Evolutionary conservation across 2,113 vertebrate species (phyloP).

Genomic region (Clinocottus analis): DNA sequence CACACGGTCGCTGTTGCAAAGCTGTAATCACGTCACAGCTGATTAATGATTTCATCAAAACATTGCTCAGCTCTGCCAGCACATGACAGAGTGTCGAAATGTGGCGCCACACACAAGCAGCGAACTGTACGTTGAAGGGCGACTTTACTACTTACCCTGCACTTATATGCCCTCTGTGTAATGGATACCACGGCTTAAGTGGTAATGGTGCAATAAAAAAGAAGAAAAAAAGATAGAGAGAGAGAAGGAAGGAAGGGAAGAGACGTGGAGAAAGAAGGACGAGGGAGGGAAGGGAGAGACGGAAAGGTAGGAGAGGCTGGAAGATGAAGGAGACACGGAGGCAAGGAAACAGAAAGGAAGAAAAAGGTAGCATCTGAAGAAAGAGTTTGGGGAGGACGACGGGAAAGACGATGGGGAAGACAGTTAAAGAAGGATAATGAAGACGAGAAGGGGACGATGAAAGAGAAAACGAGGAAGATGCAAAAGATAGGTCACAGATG

Average conservation of each 20-base stretch:
- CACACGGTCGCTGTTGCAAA: not conserved
- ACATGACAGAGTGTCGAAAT: slow-evolving; percentile 59
- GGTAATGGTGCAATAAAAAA: slow-evolving; percentile 80
- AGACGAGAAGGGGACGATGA: slow-evolving; percentile 40
- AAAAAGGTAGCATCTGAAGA: slow-evolving; percentile 11
- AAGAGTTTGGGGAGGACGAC: slow-evolving; percentile 7
- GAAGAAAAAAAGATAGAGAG: slow-evolving; percentile 50
- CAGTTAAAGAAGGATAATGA: slow-evolving; percentile 17
- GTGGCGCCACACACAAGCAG: slow-evolving; percentile 75
- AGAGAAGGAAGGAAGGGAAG: slow-evolving; percentile 48
- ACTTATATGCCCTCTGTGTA: slow-evolving; percentile 80
- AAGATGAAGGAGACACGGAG: slow-evolving; percentile 40
- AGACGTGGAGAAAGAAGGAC: slow-evolving; percentile 38
- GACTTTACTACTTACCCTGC: slow-evolving; percentile 80
- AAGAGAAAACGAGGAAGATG: not conserved
- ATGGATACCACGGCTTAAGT: slow-evolving; percentile 81
- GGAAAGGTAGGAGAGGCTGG: slow-evolving; percentile 48
- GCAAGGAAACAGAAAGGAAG: slow-evolving; percentile 27
- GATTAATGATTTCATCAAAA: slow-evolving; percentile 47
- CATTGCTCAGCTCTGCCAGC: slow-evolving; percentile 37
- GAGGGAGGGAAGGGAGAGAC: slow-evolving; percentile 27
- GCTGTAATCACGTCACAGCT: slow-evolving; percentile 7
- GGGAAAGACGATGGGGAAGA: slow-evolving; percentile 5
- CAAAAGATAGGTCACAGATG: slow-evolving; percentile 20
- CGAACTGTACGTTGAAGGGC: slow-evolving; percentile 69